A percentile compares a stretch with the other conserved stretches of the same genome.
phyloP scores from a whole-genome alignment of 2,888 invertebrate genomes.

The Nebria salina region DNA sequence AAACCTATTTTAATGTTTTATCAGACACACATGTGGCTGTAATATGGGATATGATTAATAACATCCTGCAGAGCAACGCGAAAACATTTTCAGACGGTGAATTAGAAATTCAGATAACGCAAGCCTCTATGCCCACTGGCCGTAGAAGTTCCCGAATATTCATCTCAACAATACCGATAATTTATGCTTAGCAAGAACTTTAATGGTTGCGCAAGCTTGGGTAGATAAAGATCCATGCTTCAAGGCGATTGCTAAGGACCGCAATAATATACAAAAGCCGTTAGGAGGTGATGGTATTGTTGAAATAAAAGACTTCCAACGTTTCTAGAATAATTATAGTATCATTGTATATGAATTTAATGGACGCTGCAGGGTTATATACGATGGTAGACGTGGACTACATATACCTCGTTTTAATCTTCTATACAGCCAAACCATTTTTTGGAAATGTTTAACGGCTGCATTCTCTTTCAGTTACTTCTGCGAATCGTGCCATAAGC shows the following conservation, averaged over 20 bases:
- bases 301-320: slow-evolving; percentile 38
- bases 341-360: slow-evolving; percentile 43
- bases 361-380: background rate
- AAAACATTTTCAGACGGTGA: slow-evolving; percentile 20
- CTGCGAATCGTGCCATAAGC: too few relatives aligned
- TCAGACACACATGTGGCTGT: background rate
- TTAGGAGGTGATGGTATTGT: slow-evolving; percentile 28
- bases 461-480: too few relatives aligned
- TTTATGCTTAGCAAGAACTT: background rate
- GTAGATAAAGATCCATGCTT: slow-evolving; percentile 40
- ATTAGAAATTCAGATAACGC: slow-evolving; percentile 28
- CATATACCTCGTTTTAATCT: too few relatives aligned
- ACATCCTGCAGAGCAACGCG: slow-evolving; percentile 28
- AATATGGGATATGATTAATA: too few relatives aligned
- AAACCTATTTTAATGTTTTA: too few relatives aligned
- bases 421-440: too few relatives aligned
- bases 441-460: too few relatives aligned
- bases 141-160: slow-evolving; percentile 1
- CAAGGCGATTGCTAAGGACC: slow-evolving; percentile 22
- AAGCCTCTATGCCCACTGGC: slow-evolving; percentile 35
- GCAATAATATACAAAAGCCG: slow-evolving; percentile 4
- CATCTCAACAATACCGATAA: slow-evolving; percentile 47
- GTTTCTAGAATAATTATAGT: slow-evolving; percentile 29
- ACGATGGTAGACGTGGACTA: slow-evolving; percentile 15
- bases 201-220: slow-evolving; percentile 46